Evolutionary conservation across 1,140 invertebrate genomes (phyloP).

Genomic region (Chrysopa pallens): DNA sequence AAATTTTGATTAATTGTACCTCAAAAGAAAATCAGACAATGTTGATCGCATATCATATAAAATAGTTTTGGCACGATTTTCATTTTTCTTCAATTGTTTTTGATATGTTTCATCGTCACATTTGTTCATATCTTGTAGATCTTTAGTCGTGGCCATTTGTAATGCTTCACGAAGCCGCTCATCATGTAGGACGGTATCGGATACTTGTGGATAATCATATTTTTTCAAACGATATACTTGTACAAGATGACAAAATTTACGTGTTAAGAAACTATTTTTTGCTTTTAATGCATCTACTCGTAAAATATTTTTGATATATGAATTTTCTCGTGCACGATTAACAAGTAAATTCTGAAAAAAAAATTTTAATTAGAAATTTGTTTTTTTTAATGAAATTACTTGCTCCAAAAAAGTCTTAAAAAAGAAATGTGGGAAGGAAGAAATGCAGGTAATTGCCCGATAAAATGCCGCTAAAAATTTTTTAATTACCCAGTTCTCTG

Average conservation of each 20-base stretch:
- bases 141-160: constrained; percentile 30
- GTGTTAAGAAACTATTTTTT: constrained; percentile 32
- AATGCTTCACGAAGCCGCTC: constrained; percentile 49
- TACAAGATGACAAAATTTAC: constrained; percentile 37
- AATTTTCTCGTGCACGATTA: constrained; percentile 27
- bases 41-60: constrained; percentile 54
- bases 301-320: constrained; percentile 41
- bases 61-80: constrained; percentile 43
- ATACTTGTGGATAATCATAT: constrained; percentile 40
- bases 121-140: constrained; percentile 18
- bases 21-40: constrained; percentile 43
- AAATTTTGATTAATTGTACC: constrained; percentile 17
- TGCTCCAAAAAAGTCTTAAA: no score
- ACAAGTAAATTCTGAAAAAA: constrained; percentile 34
- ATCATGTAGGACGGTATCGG: constrained; percentile 45
- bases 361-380: no score
- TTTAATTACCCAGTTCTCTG: no score
- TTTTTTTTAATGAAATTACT: no score
- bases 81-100: constrained; percentile 31
- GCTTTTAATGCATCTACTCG: constrained; percentile 32
- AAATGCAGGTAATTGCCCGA: no score
- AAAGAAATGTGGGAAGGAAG: no score
- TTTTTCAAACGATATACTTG: constrained; percentile 36
- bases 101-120: constrained; percentile 28
- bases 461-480: no score